Conservation (phyloP, 2,797 vertebrate species). For the Sciurus vulgaris region DNA sequence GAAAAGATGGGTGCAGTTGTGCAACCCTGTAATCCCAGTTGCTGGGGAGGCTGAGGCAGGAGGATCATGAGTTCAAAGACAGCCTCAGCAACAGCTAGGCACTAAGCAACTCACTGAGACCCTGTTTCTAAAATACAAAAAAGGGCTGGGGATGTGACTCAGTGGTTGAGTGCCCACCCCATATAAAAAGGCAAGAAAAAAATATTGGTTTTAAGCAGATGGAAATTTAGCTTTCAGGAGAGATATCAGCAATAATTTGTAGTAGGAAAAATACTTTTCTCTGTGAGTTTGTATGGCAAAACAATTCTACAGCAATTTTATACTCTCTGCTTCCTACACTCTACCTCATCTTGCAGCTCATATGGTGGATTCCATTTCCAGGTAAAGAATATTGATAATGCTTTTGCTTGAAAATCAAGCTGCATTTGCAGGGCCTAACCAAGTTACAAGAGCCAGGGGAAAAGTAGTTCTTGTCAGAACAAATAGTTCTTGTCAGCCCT, state of each 20-base stretch:
- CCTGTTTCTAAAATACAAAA: too few relatives aligned
- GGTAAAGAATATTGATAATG: background rate
- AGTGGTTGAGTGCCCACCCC: too few relatives aligned
- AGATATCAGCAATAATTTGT: constrained; percentile 22
- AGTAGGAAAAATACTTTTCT: background rate
- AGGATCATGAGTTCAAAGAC: too few relatives aligned
- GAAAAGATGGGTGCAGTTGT: background rate
- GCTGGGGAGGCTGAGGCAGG: too few relatives aligned
- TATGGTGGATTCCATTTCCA: background rate
- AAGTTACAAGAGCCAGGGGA: constrained; percentile 39
- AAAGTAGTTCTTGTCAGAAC: constrained; percentile 37
- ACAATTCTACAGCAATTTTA: background rate
- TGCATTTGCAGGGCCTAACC: constrained; percentile 3
- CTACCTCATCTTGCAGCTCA: background rate
- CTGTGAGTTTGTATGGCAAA: background rate
- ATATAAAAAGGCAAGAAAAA: background rate
- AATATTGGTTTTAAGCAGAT: background rate
- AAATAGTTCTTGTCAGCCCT: background rate
- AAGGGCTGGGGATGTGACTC: too few relatives aligned
- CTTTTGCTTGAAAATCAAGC: background rate
- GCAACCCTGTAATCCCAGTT: too few relatives aligned
- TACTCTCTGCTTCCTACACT: background rate
- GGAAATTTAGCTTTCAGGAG: background rate
- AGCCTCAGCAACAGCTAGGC: too few relatives aligned
- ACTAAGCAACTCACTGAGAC: too few relatives aligned